Percentiles rank a stretch among this genome's conserved stretches.
These are phyloP conservation scores for Herpailurus yagouaroundi DNA, from an alignment of 2,113 vertebrate species.

Conservation along the genomic window DNA sequence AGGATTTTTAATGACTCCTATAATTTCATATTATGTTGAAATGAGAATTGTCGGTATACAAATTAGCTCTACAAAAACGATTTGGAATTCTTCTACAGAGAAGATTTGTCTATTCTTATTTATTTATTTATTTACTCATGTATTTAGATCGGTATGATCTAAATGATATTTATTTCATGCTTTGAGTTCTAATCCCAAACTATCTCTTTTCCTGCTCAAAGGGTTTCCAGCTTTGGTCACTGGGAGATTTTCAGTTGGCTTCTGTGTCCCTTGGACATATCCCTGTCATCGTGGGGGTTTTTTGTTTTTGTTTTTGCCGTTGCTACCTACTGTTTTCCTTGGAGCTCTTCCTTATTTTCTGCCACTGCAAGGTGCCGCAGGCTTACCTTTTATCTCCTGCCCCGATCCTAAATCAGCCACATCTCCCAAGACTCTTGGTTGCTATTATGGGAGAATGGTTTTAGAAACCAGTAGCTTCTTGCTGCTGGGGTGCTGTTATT, in stretches of 20 bases:
- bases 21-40: constrained; percentile 5
- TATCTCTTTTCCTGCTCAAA: neutral
- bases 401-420: neutral
- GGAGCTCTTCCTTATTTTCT: neutral
- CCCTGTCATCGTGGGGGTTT: neutral
- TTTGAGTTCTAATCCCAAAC: neutral
- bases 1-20: neutral
- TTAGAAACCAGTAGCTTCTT: neutral
- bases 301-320: neutral
- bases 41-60: neutral
- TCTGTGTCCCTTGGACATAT: neutral
- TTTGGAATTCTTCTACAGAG: neutral
- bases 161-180: neutral
- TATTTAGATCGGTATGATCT: neutral
- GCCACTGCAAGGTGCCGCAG: neutral
- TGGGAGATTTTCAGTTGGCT: neutral
- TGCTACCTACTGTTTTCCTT: neutral
- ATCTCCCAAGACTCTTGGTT: neutral
- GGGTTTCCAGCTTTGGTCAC: neutral
- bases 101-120: neutral
- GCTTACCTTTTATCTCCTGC: neutral
- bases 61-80: neutral
- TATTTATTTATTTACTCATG: neutral
- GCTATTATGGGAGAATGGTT: neutral
- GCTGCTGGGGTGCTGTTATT: neutral